phyloP scores from a whole-genome alignment of 2,113 vertebrate genomes.

The Gambusia affinis region DNA sequence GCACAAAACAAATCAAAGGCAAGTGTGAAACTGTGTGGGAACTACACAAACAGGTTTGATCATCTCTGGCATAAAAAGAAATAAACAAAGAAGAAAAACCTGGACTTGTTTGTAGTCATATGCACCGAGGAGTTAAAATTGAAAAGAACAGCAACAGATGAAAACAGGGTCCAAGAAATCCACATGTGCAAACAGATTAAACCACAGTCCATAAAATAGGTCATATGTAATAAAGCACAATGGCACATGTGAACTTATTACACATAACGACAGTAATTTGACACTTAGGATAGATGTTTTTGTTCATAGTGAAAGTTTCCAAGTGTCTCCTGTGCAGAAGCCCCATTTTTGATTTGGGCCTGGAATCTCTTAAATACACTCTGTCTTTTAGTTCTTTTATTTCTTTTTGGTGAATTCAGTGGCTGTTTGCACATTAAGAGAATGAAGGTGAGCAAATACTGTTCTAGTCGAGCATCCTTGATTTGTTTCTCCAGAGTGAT shows the following conservation, averaged over 20 bases:
- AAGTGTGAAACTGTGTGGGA: background rate
- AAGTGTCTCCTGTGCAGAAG: background rate
- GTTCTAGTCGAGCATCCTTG: background rate
- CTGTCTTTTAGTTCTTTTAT: no score
- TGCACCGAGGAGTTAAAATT: no score
- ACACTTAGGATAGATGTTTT: background rate
- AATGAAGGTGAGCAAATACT: background rate
- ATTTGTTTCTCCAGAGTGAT: no score
- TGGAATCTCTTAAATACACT: no score
- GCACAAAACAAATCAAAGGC: background rate
- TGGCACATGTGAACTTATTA: background rate
- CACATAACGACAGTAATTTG: background rate
- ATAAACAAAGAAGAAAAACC: slow-evolving; percentile 1
- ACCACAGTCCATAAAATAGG: background rate
- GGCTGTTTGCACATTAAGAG: no score
- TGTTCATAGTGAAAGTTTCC: background rate
- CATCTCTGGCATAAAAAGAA: background rate
- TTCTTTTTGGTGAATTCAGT: no score
- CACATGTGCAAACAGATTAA: background rate
- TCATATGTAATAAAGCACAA: background rate
- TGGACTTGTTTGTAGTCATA: slow-evolving; percentile 1
- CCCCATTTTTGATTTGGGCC: no score
- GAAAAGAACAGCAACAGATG: background rate
- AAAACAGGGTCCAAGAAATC: background rate
- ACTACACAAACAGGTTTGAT: background rate